Evolutionary conservation across 2,797 vertebrate genomes (phyloP).

Genomic region (Sylvilagus floridanus): DNA sequence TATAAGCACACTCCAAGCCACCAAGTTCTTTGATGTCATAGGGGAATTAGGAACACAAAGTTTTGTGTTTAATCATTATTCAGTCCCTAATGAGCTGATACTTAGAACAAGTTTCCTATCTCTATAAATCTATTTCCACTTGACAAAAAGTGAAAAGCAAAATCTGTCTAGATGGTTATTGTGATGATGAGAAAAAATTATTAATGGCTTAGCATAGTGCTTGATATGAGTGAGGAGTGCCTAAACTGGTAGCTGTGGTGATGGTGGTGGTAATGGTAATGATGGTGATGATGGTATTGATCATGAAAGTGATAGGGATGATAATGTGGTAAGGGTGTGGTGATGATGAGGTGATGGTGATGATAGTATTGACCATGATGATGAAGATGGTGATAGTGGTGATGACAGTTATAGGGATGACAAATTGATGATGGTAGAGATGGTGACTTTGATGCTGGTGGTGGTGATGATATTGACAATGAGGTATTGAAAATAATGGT

Average conservation of each 20-base stretch:
- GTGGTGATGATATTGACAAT: not conserved
- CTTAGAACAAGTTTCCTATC: not conserved
- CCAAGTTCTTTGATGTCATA: not conserved
- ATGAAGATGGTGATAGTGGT: not conserved
- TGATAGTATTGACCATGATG: not conserved
- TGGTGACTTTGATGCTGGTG: not conserved
- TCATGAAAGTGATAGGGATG: not conserved
- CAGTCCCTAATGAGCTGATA: not conserved
- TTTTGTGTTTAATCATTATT: not conserved
- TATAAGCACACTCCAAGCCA: too few species aligned
- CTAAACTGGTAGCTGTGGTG: accelerated
- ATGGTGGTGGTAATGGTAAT: not conserved
- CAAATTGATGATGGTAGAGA: too few species aligned
- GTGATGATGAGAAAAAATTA: not conserved
- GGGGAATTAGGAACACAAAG: not conserved
- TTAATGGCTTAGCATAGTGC: not conserved
- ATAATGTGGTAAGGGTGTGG: too few species aligned
- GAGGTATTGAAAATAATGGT: not conserved
- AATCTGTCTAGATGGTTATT: not conserved
- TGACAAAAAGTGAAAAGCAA: not conserved
- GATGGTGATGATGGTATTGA: not conserved
- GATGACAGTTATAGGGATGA: accelerated
- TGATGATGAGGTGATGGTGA: too few species aligned
- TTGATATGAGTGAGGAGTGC: not conserved
- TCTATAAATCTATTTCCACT: not conserved